Percentiles rank a stretch among this genome's conserved stretches.
phyloP scores from a whole-genome alignment of 2,888 invertebrate species.

The Diaphora mendica region DNA sequence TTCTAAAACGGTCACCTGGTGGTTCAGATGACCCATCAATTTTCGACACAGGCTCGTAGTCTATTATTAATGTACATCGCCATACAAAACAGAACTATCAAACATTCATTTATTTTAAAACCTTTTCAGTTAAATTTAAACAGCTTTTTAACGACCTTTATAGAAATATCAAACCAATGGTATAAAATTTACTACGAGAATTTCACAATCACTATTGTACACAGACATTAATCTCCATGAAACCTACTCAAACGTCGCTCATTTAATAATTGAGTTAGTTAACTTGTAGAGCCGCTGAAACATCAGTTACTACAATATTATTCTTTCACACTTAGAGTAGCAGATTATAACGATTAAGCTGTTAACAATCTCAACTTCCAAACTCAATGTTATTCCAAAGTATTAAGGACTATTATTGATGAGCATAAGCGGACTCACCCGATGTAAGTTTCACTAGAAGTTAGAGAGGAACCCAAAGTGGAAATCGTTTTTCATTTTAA shows the following conservation, averaged over 20 bases:
- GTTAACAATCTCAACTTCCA: constrained; percentile 27
- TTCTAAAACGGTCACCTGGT: too few relatives aligned
- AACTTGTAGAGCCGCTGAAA: constrained; percentile 21
- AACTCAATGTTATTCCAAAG: constrained; percentile 32
- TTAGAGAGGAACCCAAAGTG: constrained; percentile 47
- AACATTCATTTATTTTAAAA: too few relatives aligned
- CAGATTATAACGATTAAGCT: constrained; percentile 30
- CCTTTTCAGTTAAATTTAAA: too few relatives aligned
- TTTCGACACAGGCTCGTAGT: too few relatives aligned
- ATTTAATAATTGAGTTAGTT: constrained; percentile 20
- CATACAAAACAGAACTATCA: too few relatives aligned
- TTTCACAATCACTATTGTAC: not conserved
- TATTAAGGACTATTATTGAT: constrained; percentile 32
- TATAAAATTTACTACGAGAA: not conserved
- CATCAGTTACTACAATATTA: constrained; percentile 27
- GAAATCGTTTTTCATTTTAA: constrained; percentile 71
- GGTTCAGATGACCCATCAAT: too few relatives aligned
- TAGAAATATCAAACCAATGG: not conserved
- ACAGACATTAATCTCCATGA: constrained; percentile 16
- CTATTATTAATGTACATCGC: too few relatives aligned
- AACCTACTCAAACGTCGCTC: constrained; percentile 6
- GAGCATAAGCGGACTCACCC: constrained; percentile 18
- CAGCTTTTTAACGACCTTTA: too few relatives aligned
- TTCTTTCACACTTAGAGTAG: constrained; percentile 13
- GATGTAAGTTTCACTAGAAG: constrained; percentile 34